Percentiles rank a stretch among this genome's conserved stretches.
phyloP scores from a whole-genome alignment of 2,888 invertebrate genomes.

The Agrotis puta region DNA sequence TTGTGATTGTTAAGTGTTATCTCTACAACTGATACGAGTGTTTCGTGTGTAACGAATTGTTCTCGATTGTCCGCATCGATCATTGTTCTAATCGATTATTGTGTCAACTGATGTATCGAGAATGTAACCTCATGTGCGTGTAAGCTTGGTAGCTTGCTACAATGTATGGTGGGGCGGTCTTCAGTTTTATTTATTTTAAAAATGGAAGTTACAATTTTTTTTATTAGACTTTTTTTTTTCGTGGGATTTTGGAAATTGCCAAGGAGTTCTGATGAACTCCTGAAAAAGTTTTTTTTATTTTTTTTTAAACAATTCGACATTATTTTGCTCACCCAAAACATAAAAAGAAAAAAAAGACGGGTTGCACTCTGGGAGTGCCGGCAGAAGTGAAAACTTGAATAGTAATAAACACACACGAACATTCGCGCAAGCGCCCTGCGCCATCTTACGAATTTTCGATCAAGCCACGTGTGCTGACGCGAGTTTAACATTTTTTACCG shows the following conservation, averaged over 20 bases:
- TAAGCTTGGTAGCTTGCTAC: constrained; percentile 18
- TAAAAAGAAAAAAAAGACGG: no score
- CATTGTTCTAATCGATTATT: constrained; percentile 68
- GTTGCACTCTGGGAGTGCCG: no score
- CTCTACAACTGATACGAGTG: constrained; percentile 68
- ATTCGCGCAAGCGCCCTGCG: no score
- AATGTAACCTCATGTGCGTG: constrained; percentile 25
- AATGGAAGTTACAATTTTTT: not conserved
- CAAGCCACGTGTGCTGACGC: no score
- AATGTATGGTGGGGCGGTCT: constrained; percentile 22
- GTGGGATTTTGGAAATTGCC: not conserved
- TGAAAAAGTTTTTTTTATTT: not conserved
- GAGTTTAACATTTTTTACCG: no score
- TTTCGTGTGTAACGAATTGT: constrained; percentile 70
- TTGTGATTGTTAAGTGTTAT: constrained; percentile 74
- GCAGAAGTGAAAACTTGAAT: no score
- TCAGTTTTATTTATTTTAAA: no score
- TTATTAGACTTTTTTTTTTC: not conserved
- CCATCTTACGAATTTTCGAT: no score
- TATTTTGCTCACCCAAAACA: no score
- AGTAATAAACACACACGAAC: no score
- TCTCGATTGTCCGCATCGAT: constrained; percentile 75
- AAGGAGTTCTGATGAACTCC: not conserved
- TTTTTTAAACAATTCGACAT: no score
- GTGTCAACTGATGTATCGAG: constrained; percentile 55